Conservation (phyloP, 2,888 invertebrate species). For the Epirrita christyi region DNA sequence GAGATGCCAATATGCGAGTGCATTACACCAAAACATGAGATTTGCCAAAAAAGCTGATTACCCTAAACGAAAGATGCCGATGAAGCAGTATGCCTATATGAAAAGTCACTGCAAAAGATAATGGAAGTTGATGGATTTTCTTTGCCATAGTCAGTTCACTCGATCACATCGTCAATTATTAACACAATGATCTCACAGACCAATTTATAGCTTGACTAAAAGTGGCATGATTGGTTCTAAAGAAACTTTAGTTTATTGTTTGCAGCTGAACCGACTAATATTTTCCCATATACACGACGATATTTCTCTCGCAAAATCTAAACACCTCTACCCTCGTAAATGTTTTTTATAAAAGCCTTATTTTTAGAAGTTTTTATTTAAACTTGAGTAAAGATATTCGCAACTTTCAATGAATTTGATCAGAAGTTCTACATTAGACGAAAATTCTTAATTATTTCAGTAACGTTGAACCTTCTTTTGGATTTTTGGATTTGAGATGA, state of each 20-base stretch:
- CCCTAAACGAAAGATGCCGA: too few relatives aligned
- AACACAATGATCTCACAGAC: background rate
- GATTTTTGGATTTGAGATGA: background rate
- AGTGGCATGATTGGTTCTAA: background rate
- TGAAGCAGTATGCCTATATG: too few relatives aligned
- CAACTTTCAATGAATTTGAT: conserved; percentile 41
- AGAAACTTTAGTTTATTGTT: background rate
- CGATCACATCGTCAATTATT: too few relatives aligned
- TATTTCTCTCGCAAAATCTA: conserved; percentile 2
- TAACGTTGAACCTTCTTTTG: too few relatives aligned
- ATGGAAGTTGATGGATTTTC: too few relatives aligned
- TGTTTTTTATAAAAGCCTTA: conserved; percentile 6
- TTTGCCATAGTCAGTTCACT: too few relatives aligned
- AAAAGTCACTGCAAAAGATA: too few relatives aligned
- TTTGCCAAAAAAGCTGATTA: too few relatives aligned
- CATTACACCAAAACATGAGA: too few relatives aligned
- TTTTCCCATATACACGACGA: background rate
- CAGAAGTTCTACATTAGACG: conserved; percentile 32
- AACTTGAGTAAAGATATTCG: conserved; percentile 33
- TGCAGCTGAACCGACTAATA: background rate
- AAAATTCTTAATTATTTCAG: conserved; percentile 35
- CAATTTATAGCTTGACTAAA: background rate
- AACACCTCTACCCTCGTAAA: background rate
- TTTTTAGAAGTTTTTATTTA: conserved; percentile 19
- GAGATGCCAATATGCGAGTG: too few relatives aligned